Base-by-base conservation (phyloP, 2,797 vertebrate genomes). In the Neopelma chrysocephalum region DNA sequence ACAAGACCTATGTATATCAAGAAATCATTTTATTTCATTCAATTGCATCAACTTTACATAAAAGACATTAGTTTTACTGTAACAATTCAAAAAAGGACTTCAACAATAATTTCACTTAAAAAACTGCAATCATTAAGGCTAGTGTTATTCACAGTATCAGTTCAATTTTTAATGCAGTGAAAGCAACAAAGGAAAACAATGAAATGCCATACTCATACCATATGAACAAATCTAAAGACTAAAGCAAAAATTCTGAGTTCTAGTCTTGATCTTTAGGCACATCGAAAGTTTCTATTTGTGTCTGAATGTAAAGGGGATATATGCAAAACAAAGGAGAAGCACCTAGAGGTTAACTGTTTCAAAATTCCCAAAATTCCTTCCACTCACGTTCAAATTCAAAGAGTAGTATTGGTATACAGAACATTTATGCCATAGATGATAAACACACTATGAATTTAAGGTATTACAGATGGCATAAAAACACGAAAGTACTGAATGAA, bases 1-100 rank as follows among this genome's bases (percentile, higher is more conserved):
- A 99, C 98, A 58, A 99, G 97, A 83, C 98, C 99, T 99, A 92
- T 7, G 87, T 6, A 65, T 31, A 80, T 5, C 10, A 94, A 66
- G 29, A 53, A 81, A 96, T 68, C 0, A 45, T 31, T 0, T 60
- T n/a, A 51, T 80, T 87, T 73, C 9, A 58, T 75, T 85, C 15
- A 51, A 43, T 22, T 86, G 21, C 31, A 36, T 75, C 56, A 70
- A 42, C 27, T 57, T 79, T 36, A 84, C 21, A 3, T 7, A 25
- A 26, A 87, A 73, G 38, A 75, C 43, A 60, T 76, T 27, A 50
- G 19, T 51, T 45, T 58, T 32, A 89, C 6, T 43, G 2, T n/a
- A 92, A 77, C 19, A 36, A 48, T 75, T 47, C 3, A 10, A 48
- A 76, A 86, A 51, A 91, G n/a, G 10, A 70, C 9, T 93, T 84